These are phyloP conservation scores for Isoperla grammatica DNA, from an alignment of 2,888 invertebrate genomes.

Conservation along the genomic window DNA sequence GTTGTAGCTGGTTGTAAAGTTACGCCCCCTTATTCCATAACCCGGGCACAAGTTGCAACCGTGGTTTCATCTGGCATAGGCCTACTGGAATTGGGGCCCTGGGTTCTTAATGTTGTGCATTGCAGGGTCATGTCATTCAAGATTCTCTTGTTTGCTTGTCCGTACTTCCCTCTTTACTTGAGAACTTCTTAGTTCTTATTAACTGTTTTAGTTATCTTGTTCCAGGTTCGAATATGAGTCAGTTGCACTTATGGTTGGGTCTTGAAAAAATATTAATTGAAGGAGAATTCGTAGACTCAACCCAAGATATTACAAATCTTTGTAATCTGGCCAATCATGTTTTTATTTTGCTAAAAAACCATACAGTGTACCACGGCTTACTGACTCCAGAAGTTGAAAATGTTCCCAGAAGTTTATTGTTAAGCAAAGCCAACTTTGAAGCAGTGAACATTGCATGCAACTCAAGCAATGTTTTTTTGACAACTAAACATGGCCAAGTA, in stretches of 20 bases:
- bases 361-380: slow-evolving; percentile 45
- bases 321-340: slow-evolving; percentile 45
- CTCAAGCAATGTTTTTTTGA: slow-evolving; percentile 53
- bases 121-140: too few species aligned
- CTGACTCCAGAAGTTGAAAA: slow-evolving; percentile 34
- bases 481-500: slow-evolving; percentile 57
- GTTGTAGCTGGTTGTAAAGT: too few species aligned
- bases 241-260: slow-evolving; percentile 40
- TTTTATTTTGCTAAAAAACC: slow-evolving; percentile 44
- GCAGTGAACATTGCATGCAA: slow-evolving; percentile 60
- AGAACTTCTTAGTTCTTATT: too few species aligned
- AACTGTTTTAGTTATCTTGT: not conserved
- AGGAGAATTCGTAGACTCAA: slow-evolving; percentile 38
- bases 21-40: too few species aligned
- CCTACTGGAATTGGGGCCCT: too few species aligned
- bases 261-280: slow-evolving; percentile 38
- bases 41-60: too few species aligned
- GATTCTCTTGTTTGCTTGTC: too few species aligned
- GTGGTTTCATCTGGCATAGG: too few species aligned
- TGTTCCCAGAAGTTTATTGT: not conserved
- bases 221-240: slow-evolving; percentile 20
- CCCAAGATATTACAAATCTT: slow-evolving; percentile 42
- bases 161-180: too few species aligned
- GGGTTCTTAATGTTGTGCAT: too few species aligned
- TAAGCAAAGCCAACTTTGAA: slow-evolving; percentile 46